Percentiles rank a stretch among this genome's conserved stretches.
Evolutionary conservation across 2,888 invertebrate species (phyloP).

Genomic region (Pachycephus smyrnensis): DNA sequence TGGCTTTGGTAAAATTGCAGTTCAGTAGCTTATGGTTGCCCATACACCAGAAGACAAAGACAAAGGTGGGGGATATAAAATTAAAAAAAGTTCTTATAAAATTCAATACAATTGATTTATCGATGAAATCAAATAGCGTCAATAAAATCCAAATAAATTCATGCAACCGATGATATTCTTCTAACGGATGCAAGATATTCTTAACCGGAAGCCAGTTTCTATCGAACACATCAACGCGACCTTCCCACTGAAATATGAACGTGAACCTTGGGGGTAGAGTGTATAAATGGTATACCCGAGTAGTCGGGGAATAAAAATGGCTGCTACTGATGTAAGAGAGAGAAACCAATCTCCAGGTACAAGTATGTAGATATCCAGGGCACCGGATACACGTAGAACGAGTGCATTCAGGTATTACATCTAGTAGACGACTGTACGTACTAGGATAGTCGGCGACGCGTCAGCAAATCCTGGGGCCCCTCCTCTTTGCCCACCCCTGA

Average conservation of each 20-base stretch:
- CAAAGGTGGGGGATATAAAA: neutral
- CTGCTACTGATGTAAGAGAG: neutral
- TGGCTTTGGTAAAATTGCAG: neutral
- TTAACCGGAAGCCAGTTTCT: neutral
- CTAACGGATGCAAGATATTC: neutral
- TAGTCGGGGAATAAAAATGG: neutral
- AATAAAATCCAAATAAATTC: too few relatives aligned
- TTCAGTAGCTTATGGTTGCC: neutral
- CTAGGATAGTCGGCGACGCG: constrained; percentile 40
- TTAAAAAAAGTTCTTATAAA: too few relatives aligned
- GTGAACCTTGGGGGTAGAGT: neutral
- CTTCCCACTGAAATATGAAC: neutral
- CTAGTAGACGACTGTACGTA: constrained; percentile 51
- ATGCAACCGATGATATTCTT: neutral
- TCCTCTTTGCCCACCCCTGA: constrained; percentile 31
- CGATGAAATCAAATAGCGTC: too few relatives aligned
- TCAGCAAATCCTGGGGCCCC: constrained; percentile 50
- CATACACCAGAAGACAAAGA: neutral
- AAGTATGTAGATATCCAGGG: constrained; percentile 41
- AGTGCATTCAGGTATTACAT: constrained; percentile 61
- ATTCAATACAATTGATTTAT: too few relatives aligned
- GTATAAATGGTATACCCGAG: neutral
- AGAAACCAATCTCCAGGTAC: neutral
- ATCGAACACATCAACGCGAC: too few relatives aligned
- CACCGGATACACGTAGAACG: constrained; percentile 46